These are phyloP conservation scores for Gorsachius goisagi DNA, from an alignment of 2,113 vertebrate species.

Conservation along the genomic window DNA sequence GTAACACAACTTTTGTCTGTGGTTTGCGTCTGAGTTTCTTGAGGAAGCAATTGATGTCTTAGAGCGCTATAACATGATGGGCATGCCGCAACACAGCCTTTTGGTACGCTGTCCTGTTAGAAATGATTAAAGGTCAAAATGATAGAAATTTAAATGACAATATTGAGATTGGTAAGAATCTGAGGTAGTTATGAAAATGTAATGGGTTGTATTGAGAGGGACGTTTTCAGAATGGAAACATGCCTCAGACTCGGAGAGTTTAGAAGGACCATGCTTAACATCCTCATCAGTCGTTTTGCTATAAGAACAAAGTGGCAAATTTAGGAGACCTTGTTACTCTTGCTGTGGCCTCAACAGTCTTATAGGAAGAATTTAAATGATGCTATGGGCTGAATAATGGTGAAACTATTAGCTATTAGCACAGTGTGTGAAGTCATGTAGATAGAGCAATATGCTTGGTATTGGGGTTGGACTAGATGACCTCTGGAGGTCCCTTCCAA, in stretches of 20 bases:
- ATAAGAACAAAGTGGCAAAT: background rate
- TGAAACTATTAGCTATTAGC: background rate
- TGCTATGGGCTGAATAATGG: background rate
- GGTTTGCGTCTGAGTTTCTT: background rate
- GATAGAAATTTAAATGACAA: background rate
- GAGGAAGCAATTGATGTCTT: background rate
- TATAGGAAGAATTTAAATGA: background rate
- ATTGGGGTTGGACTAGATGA: no score
- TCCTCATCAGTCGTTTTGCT: background rate
- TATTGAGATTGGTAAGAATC: background rate
- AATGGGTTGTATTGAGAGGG: background rate
- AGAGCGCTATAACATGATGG: rapidly evolving
- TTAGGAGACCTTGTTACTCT: background rate
- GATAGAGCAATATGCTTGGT: background rate
- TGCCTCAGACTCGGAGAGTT: background rate
- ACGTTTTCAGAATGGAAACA: background rate
- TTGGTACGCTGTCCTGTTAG: rapidly evolving
- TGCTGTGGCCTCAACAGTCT: background rate
- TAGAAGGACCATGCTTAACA: background rate
- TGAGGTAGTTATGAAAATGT: background rate
- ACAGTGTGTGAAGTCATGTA: background rate
- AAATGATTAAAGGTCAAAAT: background rate
- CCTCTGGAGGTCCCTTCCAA: no score
- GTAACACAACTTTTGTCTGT: background rate
- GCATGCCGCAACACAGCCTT: background rate